Base-by-base conservation (phyloP, 2,888 invertebrate genomes). In the Caenorhabditis panamensis region DNA sequence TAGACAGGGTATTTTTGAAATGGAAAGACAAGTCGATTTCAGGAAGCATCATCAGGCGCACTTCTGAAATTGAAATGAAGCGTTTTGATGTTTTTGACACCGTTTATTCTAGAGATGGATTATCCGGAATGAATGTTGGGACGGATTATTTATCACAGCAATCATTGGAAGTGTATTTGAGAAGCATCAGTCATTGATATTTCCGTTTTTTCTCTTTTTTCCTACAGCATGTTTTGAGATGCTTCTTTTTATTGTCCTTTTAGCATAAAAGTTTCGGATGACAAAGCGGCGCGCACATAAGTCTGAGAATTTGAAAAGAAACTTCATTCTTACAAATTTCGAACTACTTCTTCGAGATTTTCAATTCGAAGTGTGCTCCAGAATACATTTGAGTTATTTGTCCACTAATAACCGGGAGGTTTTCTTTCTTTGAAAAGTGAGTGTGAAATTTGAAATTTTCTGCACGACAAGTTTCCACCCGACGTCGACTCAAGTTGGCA, bases 381-480 rank as follows among this genome's bases (percentile, higher is more conserved):
- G 41, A 13, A 47, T n/a, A 4, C 47, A 47, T 47, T 47, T 18
- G 9, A 18, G 18, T 47, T 66, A 59, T 22, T 54, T 59, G 41
- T 61, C 66, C 59, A 66, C 66, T 75, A 75, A 66, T 75, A 73
- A 64, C 73, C 64, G 51, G 59, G 64, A 66, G 66, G 75, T 75
- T 66, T 36, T 26, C 72, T 63, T 41, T 44, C 44, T 51, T 24
- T 66, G 66, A 75, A 66, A 66, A 51, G 59, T 51, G 16, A 9
- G 28, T 44, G 56, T 61, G 53, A 66, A 75, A 75, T 75, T 51
- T 26, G 31, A 54, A 58, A 66, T 61, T 66, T 73, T 66, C 75
- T 75, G 61, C 75, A 59, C 75, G 75, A 66, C 66, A 75, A 75
- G 75, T 66, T 75, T 75, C 51, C 31, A 26, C 54, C 51, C 44